phyloP scores from a whole-genome alignment of 2,797 vertebrate genomes.

The Sparus aurata region DNA sequence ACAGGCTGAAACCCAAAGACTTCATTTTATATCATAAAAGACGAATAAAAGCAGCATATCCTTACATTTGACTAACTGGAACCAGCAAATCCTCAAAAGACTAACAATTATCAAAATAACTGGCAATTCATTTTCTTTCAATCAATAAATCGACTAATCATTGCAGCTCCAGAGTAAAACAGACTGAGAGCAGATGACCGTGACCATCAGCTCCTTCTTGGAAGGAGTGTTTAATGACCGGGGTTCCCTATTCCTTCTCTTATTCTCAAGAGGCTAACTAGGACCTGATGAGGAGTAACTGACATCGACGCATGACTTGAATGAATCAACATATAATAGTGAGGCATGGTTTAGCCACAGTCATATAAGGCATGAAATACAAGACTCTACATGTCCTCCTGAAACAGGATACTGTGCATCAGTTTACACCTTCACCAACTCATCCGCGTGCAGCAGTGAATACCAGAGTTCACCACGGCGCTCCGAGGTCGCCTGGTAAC shows the following conservation, averaged over 20 bases:
- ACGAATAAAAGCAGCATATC: too few species aligned
- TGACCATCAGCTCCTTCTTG: constrained; percentile 51
- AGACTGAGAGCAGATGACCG: constrained; percentile 11
- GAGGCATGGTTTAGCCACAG: background rate
- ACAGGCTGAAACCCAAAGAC: too few species aligned
- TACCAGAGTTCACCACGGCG: constrained; percentile 36
- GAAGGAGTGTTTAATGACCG: background rate
- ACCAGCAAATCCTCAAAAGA: too few species aligned
- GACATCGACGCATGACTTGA: background rate
- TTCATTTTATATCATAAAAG: too few species aligned
- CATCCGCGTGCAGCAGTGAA: constrained; percentile 25
- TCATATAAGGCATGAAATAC: constrained; percentile 31
- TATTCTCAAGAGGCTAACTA: constrained; percentile 7
- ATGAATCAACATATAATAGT: background rate
- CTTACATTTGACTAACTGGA: too few species aligned
- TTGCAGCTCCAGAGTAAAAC: background rate
- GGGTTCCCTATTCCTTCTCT: background rate
- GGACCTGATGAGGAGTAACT: constrained; percentile 10
- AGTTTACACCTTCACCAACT: constrained; percentile 36
- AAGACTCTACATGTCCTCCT: constrained; percentile 34
- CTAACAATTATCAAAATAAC: too few species aligned
- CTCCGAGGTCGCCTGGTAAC: background rate
- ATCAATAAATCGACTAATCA: too few species aligned
- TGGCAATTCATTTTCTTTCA: too few species aligned
- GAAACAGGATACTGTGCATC: constrained; percentile 35